Evolutionary conservation across 2,888 invertebrate species (phyloP).

Genomic region (Resseliella maxima): DNA sequence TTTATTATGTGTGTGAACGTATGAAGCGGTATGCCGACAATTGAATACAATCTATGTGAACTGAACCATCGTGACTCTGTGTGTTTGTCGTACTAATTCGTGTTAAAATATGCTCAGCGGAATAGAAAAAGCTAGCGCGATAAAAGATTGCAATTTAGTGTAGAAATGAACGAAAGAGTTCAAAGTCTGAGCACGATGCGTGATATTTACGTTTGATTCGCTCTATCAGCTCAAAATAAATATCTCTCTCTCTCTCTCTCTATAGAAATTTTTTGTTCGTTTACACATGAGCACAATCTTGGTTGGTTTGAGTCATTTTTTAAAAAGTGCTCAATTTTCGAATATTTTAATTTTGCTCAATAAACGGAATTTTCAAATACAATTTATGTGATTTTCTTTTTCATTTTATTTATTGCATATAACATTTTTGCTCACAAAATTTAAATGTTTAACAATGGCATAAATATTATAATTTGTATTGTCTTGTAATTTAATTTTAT

Average conservation of each 20-base stretch:
- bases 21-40: neutral
- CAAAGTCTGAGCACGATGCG: slow-evolving; percentile 1
- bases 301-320: neutral
- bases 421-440: too few species aligned
- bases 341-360: neutral
- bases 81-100: neutral
- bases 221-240: neutral
- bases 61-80: slow-evolving; percentile 5
- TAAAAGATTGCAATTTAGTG: neutral
- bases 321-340: neutral
- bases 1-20: neutral
- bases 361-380: neutral
- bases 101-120: neutral
- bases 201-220: neutral
- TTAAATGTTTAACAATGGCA: neutral
- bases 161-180: slow-evolving; percentile 6
- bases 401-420: neutral
- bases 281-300: too few species aligned
- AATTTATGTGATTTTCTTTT: neutral
- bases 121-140: slow-evolving; percentile 40
- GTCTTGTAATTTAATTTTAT: neutral
- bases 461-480: neutral
- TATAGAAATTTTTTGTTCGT: too few species aligned
- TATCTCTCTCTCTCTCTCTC: too few species aligned
- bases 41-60: neutral